These are phyloP conservation scores for Halocynthia aurantium DNA, from an alignment of 23 tunicate genomes.

Conservation along the genomic window DNA sequence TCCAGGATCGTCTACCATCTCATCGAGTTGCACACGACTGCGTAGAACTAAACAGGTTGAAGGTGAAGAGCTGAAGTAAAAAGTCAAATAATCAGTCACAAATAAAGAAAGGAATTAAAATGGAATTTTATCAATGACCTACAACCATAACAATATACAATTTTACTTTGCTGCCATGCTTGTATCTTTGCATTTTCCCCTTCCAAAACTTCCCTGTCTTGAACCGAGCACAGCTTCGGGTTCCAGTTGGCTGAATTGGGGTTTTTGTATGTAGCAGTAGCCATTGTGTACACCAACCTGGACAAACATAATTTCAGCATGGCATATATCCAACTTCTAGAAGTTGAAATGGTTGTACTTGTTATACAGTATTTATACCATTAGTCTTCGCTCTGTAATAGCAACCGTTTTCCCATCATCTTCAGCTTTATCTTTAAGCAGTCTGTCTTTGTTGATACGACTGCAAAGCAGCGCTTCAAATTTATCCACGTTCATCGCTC, in stretches of 20 bases:
- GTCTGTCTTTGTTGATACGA: slow-evolving; percentile 47
- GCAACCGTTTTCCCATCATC: slow-evolving; percentile 60
- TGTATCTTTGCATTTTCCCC: slow-evolving; percentile 32
- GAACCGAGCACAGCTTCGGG: slow-evolving; percentile 62
- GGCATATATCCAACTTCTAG: not conserved
- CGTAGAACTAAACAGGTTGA: slow-evolving; percentile 38
- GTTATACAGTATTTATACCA: slow-evolving; percentile 20
- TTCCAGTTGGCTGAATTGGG: slow-evolving; percentile 78
- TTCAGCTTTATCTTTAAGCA: slow-evolving; percentile 22
- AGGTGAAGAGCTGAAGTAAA: not conserved
- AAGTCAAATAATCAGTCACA: not conserved
- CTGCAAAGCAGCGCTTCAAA: slow-evolving; percentile 66
- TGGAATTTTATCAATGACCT: not conserved
- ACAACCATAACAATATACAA: not conserved
- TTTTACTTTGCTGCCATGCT: slow-evolving; percentile 18
- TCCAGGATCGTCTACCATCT: slow-evolving; percentile 64
- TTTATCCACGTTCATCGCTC: slow-evolving; percentile 38
- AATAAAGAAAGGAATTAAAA: not conserved
- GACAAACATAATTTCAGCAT: not conserved
- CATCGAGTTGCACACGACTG: slow-evolving; percentile 70
- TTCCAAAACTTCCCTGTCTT: slow-evolving; percentile 44
- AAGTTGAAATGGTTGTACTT: not conserved
- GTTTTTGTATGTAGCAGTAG: slow-evolving; percentile 71
- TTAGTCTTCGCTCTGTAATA: slow-evolving; percentile 56
- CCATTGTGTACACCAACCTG: slow-evolving; percentile 96